Percentiles rank a stretch among this genome's conserved stretches.
phyloP scores from a whole-genome alignment of 2,888 invertebrate genomes.

The Amphipoea lucens region DNA sequence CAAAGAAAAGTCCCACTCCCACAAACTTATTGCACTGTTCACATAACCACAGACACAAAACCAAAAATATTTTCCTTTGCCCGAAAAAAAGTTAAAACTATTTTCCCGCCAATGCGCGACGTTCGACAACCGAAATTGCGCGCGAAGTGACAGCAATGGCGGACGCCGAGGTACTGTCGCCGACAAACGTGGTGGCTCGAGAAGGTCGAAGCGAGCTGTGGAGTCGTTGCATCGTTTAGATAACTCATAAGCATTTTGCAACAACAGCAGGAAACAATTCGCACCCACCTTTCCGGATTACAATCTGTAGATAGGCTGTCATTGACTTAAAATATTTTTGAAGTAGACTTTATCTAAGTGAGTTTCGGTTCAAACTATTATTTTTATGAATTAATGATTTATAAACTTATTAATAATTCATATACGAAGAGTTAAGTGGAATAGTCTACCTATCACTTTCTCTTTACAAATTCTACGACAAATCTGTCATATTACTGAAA shows the following conservation, averaged over 20 bases:
- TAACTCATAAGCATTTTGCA: slow-evolving; percentile 57
- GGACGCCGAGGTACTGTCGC: slow-evolving; percentile 70
- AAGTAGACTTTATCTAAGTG: background rate
- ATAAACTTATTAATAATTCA: background rate
- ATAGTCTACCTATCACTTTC: background rate
- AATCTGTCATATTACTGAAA: background rate
- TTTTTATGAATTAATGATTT: background rate
- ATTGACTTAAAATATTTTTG: background rate
- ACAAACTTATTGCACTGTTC: slow-evolving; percentile 47
- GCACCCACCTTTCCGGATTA: slow-evolving; percentile 57
- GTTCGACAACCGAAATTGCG: slow-evolving; percentile 67
- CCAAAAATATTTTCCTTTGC: slow-evolving; percentile 22
- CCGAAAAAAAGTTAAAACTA: slow-evolving; percentile 17
- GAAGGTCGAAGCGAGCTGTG: slow-evolving; percentile 64
- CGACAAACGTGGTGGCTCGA: slow-evolving; percentile 52
- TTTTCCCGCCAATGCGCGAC: slow-evolving; percentile 63
- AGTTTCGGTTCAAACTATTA: background rate
- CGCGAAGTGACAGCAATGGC: slow-evolving; percentile 74
- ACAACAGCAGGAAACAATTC: slow-evolving; percentile 58
- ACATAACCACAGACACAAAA: slow-evolving; percentile 56
- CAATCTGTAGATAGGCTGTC: background rate
- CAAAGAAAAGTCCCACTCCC: slow-evolving; percentile 18
- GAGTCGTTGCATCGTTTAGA: slow-evolving; percentile 62
- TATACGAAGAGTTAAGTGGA: background rate
- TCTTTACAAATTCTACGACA: background rate